These are phyloP conservation scores for Agapostemon virescens DNA, from an alignment of 2,888 invertebrate species.

Conservation along the genomic window DNA sequence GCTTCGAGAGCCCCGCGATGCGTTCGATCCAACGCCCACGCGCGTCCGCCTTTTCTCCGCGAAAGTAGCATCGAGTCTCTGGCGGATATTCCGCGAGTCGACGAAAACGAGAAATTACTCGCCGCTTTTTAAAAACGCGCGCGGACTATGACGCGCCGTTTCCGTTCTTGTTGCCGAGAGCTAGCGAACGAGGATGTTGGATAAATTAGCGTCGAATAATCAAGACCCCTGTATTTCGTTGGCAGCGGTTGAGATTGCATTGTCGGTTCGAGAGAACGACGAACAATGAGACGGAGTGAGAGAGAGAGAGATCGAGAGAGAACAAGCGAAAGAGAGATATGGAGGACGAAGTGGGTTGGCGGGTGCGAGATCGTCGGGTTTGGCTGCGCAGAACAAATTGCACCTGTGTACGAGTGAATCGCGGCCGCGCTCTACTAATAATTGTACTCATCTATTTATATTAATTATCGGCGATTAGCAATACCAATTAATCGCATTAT, in stretches of 20 bases:
- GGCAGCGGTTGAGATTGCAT: background rate
- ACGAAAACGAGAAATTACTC: background rate
- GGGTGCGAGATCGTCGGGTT: slow-evolving; percentile 38
- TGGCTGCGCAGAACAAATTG: slow-evolving; percentile 58
- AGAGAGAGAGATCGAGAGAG: background rate
- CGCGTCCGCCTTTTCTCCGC: background rate
- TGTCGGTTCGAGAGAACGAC: background rate
- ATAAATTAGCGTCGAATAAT: slow-evolving; percentile 11
- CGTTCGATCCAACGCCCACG: slow-evolving; percentile 1
- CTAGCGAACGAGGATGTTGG: background rate
- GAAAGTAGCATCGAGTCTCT: background rate
- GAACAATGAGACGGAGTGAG: background rate
- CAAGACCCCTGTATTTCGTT: background rate
- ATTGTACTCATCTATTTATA: slow-evolving; percentile 80
- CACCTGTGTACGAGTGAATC: slow-evolving; percentile 61
- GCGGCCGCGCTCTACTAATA: slow-evolving; percentile 73
- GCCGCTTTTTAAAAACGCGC: background rate
- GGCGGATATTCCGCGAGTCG: background rate
- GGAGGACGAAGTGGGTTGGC: background rate
- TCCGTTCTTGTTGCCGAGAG: background rate
- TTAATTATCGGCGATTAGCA: slow-evolving; percentile 80
- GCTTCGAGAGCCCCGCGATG: background rate
- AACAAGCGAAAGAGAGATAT: background rate
- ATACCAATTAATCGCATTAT: slow-evolving; percentile 80
- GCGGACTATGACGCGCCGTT: background rate